Base-by-base conservation (phyloP, 2,888 invertebrate genomes). In the Perizoma flavofasciatum region DNA sequence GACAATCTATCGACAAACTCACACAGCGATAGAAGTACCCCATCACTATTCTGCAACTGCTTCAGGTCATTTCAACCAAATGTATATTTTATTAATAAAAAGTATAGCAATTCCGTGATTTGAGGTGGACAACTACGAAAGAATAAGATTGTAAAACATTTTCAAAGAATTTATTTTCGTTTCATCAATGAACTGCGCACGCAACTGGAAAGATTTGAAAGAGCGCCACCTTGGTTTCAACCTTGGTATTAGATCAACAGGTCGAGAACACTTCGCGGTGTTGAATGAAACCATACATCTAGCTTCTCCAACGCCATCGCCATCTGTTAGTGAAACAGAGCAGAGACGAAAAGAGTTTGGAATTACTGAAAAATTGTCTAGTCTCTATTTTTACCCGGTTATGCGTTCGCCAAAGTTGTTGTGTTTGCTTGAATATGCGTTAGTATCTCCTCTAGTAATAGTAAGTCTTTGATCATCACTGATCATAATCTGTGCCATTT, bases 1-100 rank as follows among this genome's bases (percentile, higher is more conserved):
- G 39, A 47, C 39, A 11, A 50, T 54, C 34, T 58, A 48, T 51
- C 51, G 60, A 66, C 61, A 59, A 63, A 60, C 65, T 53, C 74
- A 73, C 71, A 75, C 76, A 63, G 54, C 45, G 33, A 65, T 35
- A 57, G 52, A n/a, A 8, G 4, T 11, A 43, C 51, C 57, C 53
- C 58, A 66, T 66, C 58, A 61, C 60, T 58, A 54, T 48, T 50
- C 54, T 54, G 55, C 50, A 55, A 46, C 51, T 33, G 10, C 45
- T 50, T 48, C 55, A 49, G 41, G 45, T 49, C 41, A 52, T 46
- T 41, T 6, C 40, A 9, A 5, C 11, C 33, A 44, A 11, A 0
- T 49, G 11, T 10, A 33, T 11, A 41, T 34, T 40, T 52, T 49
- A 48, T 9, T 44, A 37, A 0, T 35, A 55, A 43, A 55, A 10